A percentile compares a stretch with the other conserved stretches of the same genome.
Evolutionary conservation across 2,888 invertebrate species (phyloP).

Genomic region (Sphinx pinastri): DNA sequence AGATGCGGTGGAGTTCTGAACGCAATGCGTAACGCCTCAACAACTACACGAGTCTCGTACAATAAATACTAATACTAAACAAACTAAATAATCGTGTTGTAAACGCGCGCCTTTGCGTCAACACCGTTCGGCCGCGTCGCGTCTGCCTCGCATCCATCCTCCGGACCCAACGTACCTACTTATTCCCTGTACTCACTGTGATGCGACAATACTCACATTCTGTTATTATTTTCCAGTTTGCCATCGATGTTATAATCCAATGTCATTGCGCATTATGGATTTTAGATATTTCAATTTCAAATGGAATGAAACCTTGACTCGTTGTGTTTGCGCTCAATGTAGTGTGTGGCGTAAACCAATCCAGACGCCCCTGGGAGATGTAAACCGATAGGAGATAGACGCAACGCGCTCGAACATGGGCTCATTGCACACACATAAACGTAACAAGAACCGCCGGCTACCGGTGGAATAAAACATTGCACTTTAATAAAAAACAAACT

Average conservation of each 20-base stretch:
- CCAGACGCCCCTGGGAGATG: constrained; percentile 56
- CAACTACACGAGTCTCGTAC: constrained; percentile 59
- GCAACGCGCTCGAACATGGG: constrained; percentile 60
- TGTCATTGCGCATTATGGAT: background rate
- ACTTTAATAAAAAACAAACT: constrained; percentile 82
- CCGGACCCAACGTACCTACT: background rate
- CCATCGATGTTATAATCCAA: constrained; percentile 3
- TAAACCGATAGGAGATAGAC: constrained; percentile 51
- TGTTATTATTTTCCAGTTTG: background rate
- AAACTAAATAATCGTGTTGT: constrained; percentile 79
- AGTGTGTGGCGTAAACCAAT: constrained; percentile 38
- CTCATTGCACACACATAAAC: constrained; percentile 74
- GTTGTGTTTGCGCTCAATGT: constrained; percentile 13
- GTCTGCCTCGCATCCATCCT: constrained; percentile 37
- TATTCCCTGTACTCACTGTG: background rate
- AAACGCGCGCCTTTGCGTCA: constrained; percentile 80
- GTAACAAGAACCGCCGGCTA: constrained; percentile 80
- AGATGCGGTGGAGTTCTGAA: constrained; percentile 60
- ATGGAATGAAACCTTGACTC: constrained; percentile 43
- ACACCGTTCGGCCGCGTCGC: constrained; percentile 52
- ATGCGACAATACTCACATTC: background rate
- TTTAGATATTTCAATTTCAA: constrained; percentile 36
- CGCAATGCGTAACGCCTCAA: constrained; percentile 61
- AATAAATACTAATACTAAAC: constrained; percentile 70
- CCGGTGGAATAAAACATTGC: constrained; percentile 83